Conservation (phyloP, 2,113 vertebrate species). For the Fulica atra region DNA sequence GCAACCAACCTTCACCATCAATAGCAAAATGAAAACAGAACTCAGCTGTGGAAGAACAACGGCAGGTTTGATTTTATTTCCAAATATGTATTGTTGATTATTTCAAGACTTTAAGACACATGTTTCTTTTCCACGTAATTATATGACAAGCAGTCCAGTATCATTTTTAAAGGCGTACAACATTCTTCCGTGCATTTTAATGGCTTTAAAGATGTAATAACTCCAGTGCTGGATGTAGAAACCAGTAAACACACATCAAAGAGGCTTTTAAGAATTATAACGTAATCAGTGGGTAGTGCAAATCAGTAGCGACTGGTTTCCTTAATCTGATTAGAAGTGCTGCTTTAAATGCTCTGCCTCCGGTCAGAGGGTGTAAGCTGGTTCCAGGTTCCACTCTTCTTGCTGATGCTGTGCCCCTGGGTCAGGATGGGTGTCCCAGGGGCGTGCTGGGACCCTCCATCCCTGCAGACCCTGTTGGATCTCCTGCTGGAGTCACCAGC, state of each 20-base stretch:
- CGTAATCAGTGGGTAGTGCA: not conserved
- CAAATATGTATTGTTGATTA: slow-evolving; percentile 55
- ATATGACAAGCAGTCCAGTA: slow-evolving; percentile 32
- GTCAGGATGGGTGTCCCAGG: not conserved
- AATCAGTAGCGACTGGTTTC: not conserved
- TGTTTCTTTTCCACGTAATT: slow-evolving; percentile 60
- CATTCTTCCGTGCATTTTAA: slow-evolving; percentile 26
- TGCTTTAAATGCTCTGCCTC: not conserved
- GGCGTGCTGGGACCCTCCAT: rapidly evolving
- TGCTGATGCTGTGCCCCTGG: not conserved
- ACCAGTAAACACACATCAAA: not conserved
- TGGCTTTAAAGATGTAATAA: not conserved
- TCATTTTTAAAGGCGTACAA: slow-evolving; percentile 34
- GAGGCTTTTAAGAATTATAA: not conserved
- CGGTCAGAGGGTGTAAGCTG: not conserved
- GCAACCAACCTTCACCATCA: slow-evolving; percentile 65
- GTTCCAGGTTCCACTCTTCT: not conserved
- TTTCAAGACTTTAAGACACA: slow-evolving; percentile 49
- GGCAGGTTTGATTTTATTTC: not conserved
- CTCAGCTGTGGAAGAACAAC: slow-evolving; percentile 55
- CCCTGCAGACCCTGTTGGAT: not conserved
- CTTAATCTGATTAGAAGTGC: slow-evolving; percentile 4
- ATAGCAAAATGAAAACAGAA: slow-evolving; percentile 62
- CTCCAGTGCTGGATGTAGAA: not conserved
- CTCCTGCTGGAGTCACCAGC: rapidly evolving